phyloP scores from a whole-genome alignment of 2,113 vertebrate species.

The Sphyrna mokarran region DNA sequence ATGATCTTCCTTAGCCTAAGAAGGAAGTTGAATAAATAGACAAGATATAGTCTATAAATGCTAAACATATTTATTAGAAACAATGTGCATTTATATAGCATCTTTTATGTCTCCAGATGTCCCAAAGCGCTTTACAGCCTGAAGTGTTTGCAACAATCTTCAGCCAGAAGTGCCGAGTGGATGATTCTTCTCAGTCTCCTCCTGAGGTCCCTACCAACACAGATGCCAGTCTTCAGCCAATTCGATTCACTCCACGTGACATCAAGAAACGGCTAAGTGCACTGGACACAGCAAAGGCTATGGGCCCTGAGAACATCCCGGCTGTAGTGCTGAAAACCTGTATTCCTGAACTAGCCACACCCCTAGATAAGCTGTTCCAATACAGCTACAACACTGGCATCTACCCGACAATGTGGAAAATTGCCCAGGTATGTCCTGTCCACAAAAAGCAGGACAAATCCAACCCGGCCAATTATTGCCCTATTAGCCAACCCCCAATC shows the following conservation, averaged over 20 bases:
- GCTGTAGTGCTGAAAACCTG: slow-evolving; percentile 32
- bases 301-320: slow-evolving; percentile 17
- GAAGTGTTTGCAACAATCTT: slow-evolving; percentile 30
- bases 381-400: slow-evolving; percentile 33
- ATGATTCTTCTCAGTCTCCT: slow-evolving; percentile 23
- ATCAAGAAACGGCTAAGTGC: slow-evolving; percentile 31
- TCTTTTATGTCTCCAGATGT: slow-evolving; percentile 31
- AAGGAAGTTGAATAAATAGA: slow-evolving; percentile 15
- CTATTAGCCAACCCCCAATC: slow-evolving; percentile 1
- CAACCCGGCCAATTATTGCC: slow-evolving; percentile 26
- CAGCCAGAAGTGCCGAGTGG: slow-evolving; percentile 18
- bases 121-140: slow-evolving; percentile 31
- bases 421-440: slow-evolving; percentile 33
- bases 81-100: slow-evolving; percentile 32
- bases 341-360: slow-evolving; percentile 11
- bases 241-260: slow-evolving; percentile 28
- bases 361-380: slow-evolving; percentile 19
- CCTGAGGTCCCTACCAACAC: slow-evolving; percentile 26
- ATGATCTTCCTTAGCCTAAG: neutral
- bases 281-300: slow-evolving; percentile 31
- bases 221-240: slow-evolving; percentile 33
- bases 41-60: slow-evolving; percentile 18
- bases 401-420: slow-evolving; percentile 24
- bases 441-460: slow-evolving; percentile 33
- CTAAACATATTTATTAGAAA: slow-evolving; percentile 27